Percentiles rank a stretch among this genome's conserved stretches.
Conservation (phyloP, 2,113 vertebrate genomes). For the Hiodon alosoides region DNA sequence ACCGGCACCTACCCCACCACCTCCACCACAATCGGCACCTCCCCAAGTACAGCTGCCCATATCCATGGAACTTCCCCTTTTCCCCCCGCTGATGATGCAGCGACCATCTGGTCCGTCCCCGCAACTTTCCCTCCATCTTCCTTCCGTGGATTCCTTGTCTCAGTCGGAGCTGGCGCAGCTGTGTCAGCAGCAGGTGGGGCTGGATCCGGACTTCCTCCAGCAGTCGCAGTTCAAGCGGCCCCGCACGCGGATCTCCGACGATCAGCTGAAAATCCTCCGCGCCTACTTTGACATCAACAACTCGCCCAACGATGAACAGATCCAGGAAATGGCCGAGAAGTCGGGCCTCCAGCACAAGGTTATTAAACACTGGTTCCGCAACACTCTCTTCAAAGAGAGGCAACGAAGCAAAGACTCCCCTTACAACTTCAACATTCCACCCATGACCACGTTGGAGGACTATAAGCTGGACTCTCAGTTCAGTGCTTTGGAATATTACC, state of each 20-base stretch:
- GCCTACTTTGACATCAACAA: slow-evolving; percentile 98
- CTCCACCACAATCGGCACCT: slow-evolving; percentile 69
- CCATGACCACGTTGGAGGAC: slow-evolving; percentile 92
- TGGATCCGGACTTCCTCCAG: slow-evolving; percentile 88
- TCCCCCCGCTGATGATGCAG: slow-evolving; percentile 93
- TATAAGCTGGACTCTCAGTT: slow-evolving; percentile 84
- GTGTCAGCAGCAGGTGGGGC: slow-evolving; percentile 89
- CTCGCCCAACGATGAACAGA: slow-evolving; percentile 94
- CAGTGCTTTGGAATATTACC: slow-evolving; percentile 76
- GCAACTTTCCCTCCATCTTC: slow-evolving; percentile 85
- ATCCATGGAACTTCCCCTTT: slow-evolving; percentile 86
- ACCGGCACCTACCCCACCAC: slow-evolving; percentile 51
- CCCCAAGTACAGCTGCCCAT: slow-evolving; percentile 84
- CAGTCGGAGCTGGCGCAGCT: slow-evolving; percentile 86
- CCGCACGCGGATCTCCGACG: slow-evolving; percentile 93
- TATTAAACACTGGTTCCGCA: slow-evolving; percentile 99
- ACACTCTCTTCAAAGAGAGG: slow-evolving; percentile 93
- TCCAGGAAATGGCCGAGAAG: slow-evolving; percentile 98
- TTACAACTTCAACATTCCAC: slow-evolving; percentile 97
- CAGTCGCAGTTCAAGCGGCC: slow-evolving; percentile 98
- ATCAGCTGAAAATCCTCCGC: slow-evolving; percentile 90
- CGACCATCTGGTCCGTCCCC: slow-evolving; percentile 82
- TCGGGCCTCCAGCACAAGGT: slow-evolving; percentile 96
- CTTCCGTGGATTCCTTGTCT: slow-evolving; percentile 88
- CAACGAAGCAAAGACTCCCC: slow-evolving; percentile 97